These are phyloP conservation scores for Macrochelys suwanniensis DNA, from an alignment of 2,797 vertebrate genomes.

Conservation along the genomic window DNA sequence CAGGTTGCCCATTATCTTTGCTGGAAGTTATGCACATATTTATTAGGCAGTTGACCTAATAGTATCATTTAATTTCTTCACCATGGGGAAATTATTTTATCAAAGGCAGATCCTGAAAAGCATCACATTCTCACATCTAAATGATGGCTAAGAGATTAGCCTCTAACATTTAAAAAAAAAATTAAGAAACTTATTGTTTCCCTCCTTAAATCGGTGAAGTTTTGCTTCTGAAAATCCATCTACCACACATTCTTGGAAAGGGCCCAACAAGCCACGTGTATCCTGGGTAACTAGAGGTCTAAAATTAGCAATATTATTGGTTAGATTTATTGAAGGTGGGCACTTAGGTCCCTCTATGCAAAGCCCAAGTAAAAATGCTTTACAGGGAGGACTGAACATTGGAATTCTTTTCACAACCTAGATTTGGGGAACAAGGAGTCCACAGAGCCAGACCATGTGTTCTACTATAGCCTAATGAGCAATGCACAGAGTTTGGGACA, in stretches of 20 bases:
- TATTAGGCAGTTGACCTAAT: background rate
- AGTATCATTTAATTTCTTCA: background rate
- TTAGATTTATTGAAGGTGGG: background rate
- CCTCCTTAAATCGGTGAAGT: background rate
- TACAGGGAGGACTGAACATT: background rate
- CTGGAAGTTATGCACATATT: background rate
- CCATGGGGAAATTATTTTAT: background rate
- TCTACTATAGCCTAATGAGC: background rate
- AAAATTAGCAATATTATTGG: rapidly evolving
- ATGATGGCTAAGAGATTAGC: background rate
- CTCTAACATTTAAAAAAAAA: background rate
- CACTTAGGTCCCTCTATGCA: background rate
- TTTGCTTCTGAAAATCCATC: background rate
- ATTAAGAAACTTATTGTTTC: background rate
- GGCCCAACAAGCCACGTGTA: background rate
- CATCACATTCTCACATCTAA: background rate
- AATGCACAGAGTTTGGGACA: background rate
- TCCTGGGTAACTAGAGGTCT: background rate
- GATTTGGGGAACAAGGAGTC: rapidly evolving
- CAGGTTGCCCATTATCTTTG: background rate
- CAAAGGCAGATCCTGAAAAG: background rate
- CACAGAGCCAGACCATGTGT: background rate
- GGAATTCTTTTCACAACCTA: background rate
- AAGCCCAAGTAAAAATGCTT: background rate
- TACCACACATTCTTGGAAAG: background rate